These are phyloP conservation scores for Parnassius glacialis DNA, from an alignment of 2,888 invertebrate species.

Conservation along the genomic window DNA sequence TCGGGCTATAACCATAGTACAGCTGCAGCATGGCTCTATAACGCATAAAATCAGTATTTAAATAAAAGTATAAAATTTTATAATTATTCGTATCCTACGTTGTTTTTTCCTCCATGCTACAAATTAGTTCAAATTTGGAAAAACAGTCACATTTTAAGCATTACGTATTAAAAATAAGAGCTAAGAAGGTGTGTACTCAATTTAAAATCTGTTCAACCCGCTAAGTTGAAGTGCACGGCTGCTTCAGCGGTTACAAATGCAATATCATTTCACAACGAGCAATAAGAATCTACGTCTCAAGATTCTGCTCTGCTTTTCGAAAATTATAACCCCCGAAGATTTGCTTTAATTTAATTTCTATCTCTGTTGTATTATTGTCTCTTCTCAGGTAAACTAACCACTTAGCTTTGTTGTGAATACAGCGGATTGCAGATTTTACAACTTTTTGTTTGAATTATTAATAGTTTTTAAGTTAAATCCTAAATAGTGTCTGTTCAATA, in stretches of 20 bases:
- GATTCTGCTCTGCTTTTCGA: slow-evolving; percentile 51
- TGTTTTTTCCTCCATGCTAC: no score
- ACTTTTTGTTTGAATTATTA: no score
- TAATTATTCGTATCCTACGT: no score
- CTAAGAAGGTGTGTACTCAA: slow-evolving; percentile 21
- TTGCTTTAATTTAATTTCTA: slow-evolving; percentile 73
- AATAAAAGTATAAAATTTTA: no score
- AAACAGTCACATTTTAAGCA: neutral
- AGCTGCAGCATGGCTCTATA: no score
- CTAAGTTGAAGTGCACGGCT: slow-evolving; percentile 14
- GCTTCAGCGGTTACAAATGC: slow-evolving; percentile 35
- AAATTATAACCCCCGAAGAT: slow-evolving; percentile 67
- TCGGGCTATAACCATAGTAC: no score
- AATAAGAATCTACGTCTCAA: slow-evolving; percentile 51
- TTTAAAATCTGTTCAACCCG: slow-evolving; percentile 24
- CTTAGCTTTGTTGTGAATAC: neutral
- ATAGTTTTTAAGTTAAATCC: no score
- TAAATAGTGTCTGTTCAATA: no score
- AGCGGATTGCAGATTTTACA: no score
- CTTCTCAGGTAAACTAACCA: slow-evolving; percentile 11
- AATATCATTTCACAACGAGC: slow-evolving; percentile 57
- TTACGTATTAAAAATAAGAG: slow-evolving; percentile 16
- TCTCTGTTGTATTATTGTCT: slow-evolving; percentile 60
- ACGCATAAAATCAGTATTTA: no score
- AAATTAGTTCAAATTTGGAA: neutral